Base-by-base conservation (phyloP, 2,888 invertebrate species). In the Ernsta delagoae region DNA sequence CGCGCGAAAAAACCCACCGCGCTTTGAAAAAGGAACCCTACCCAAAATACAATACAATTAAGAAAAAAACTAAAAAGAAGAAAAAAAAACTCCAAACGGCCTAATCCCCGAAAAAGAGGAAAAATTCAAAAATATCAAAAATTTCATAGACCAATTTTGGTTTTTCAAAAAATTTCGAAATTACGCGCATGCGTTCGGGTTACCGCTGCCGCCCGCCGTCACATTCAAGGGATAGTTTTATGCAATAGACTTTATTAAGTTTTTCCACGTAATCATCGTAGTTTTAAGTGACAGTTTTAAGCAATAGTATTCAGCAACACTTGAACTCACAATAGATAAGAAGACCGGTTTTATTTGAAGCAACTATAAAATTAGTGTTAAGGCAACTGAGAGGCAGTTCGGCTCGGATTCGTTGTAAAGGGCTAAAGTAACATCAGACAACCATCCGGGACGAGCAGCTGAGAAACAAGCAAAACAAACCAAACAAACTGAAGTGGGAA, bases 241-340 rank as follows among this genome's bases (percentile, higher is more conserved):
- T 89, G 90, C 92, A 90, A 93, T 92, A 93, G 91, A 91, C 86
- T 77, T 82, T 86, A 87, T 87, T 89, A 84, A 87, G 85, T 88
- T 90, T 86, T 87, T 80, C 80, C 83, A 84, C 86, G 90, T 93
- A 91, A 89, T 91, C 88, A 84, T 89, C 72, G 70, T 92, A 92
- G 92, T 86, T 86, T 85, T 93, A 93, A 93, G 92, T 92, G 91
- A 87, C 79, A 74, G 72, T 83, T 86, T 85, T 78, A 87, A 87
- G 86, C 83, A 84, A 86, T 88, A 90, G 83, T 89, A 92, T 89
- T 92, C 92, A 87, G 93, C 93, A 92, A 92, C 93, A 92, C 93
- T 92, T 92, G 92, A 90, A 92, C 89, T 88, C 77, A 85, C 79
- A 80, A 85, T 82, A 89, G 79, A 81, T 77, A 81, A 76, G 72